Evolutionary conservation across 1,140 invertebrate species (phyloP), one percentile per base, ranked within the genome.

Genomic region (Zaprionus africanus): DNA sequence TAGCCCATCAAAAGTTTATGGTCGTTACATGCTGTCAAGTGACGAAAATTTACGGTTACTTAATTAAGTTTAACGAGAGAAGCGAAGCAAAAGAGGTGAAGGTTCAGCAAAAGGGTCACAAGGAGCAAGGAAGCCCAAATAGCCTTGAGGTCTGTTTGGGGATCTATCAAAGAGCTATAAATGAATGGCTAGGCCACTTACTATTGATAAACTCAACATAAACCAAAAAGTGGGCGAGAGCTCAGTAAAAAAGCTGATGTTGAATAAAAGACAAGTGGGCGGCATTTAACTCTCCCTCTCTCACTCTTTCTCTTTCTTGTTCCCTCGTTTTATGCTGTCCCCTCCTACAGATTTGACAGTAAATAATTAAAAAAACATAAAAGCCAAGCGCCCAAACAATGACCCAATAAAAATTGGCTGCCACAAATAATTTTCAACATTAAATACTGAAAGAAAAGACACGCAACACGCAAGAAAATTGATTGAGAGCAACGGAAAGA

Each of bases 1-100:
- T 43, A 60, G 74, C 53, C 31, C 81, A 83, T 84, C 66, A 76
- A 76, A 86, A 62, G 59, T 85, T 86, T 79, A 79, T 73, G 53
- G 72, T 59, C 60, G 31, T 81, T 46, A 71, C 69, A 67, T 72
- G 51, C 82, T 71, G 70, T 61, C 65, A 79, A 74, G 78, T 77
- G 81, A 69, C 64, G 68, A 73, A 46, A 84, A 77, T 77, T 84
- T 64, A 78, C 64, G 66, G 60, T 69, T 86, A 61, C 77, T 68
- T 86, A 85, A 85, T 82, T 82, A 82, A 69, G 76, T 81, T 86
- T 77, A 68, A 75, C 49, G 49, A 17, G 12, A 38, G 12, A 1
- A 38, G 31, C 41, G n/a, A 34, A 34, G 31, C 31, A 9, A 34
- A 34, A 46, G 41, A 46, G 41, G 6, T 17, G n/a, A 46, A 46